Evolutionary conservation across 2,113 vertebrate species (phyloP).

Genomic region (Hydrochoerus hydrochaeris): DNA sequence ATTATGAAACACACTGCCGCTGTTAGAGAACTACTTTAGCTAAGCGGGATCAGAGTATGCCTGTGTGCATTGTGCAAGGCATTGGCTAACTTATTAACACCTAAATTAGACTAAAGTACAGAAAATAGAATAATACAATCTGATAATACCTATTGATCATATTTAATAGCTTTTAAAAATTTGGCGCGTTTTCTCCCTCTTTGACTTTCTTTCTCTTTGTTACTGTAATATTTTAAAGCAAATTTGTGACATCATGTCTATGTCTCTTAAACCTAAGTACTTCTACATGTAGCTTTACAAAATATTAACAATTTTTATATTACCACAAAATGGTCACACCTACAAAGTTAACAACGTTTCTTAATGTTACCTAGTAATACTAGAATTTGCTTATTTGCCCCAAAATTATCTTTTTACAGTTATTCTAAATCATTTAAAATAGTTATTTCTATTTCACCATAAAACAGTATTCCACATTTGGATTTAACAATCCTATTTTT

Average conservation of each 20-base stretch:
- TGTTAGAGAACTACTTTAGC: not conserved
- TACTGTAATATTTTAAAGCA: conserved; percentile 40
- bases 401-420: not conserved
- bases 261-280: not conserved
- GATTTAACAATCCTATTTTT: not conserved
- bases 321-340: not conserved
- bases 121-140: not conserved
- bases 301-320: not conserved
- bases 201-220: not conserved
- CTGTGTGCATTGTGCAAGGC: not conserved
- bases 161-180: not conserved
- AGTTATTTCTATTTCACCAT: not conserved
- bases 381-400: not conserved
- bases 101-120: not conserved
- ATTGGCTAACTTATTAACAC: not conserved
- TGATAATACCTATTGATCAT: not conserved
- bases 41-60: not conserved
- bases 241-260: not conserved
- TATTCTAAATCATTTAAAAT: not conserved
- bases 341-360: not conserved
- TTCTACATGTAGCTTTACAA: not conserved
- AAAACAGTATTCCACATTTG: not conserved
- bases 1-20: not conserved
- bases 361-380: conserved; percentile 12
- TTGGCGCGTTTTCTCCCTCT: not conserved